Evolutionary conservation across 2,113 vertebrate genomes (phyloP).

Genomic region (Jacana jacana): DNA sequence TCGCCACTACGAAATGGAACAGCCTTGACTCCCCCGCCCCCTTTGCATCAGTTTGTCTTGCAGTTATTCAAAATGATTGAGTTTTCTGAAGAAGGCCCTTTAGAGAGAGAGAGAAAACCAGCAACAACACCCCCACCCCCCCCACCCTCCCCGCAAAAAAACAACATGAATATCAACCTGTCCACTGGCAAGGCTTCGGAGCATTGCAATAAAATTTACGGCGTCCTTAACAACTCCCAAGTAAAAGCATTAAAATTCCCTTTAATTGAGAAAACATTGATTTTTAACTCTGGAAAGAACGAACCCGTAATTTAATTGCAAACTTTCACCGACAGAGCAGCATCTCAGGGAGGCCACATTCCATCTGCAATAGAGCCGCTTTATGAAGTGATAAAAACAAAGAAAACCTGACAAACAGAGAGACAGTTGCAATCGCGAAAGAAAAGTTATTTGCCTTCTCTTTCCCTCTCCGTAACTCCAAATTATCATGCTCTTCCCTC

Average conservation of each 20-base stretch:
- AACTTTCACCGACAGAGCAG: constrained; percentile 59
- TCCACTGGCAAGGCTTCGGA: constrained; percentile 29
- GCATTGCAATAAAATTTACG: constrained; percentile 72
- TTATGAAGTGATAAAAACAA: constrained; percentile 71
- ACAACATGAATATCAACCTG: constrained; percentile 47
- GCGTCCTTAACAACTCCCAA: constrained; percentile 73
- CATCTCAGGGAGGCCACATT: neutral
- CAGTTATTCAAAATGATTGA: constrained; percentile 58
- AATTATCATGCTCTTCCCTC: neutral
- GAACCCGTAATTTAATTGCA: constrained; percentile 70
- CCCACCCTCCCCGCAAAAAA: neutral
- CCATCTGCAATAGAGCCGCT: constrained; percentile 61
- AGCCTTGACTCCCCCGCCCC: constrained; percentile 14
- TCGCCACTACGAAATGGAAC: neutral
- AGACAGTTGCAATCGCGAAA: constrained; percentile 3
- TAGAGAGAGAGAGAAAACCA: constrained; percentile 9
- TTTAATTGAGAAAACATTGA: constrained; percentile 80
- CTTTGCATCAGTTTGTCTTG: constrained; percentile 30
- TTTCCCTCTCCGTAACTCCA: neutral
- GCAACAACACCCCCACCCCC: neutral
- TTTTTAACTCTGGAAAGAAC: constrained; percentile 68
- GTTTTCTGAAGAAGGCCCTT: constrained; percentile 47
- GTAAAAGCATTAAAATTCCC: constrained; percentile 73
- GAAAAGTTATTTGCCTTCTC: constrained; percentile 38
- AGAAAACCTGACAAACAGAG: constrained; percentile 52